A percentile compares a stretch with the other conserved stretches of the same genome.
Evolutionary conservation across 1,140 invertebrate species (phyloP).

Genomic region (Trigoniulus corallinus): DNA sequence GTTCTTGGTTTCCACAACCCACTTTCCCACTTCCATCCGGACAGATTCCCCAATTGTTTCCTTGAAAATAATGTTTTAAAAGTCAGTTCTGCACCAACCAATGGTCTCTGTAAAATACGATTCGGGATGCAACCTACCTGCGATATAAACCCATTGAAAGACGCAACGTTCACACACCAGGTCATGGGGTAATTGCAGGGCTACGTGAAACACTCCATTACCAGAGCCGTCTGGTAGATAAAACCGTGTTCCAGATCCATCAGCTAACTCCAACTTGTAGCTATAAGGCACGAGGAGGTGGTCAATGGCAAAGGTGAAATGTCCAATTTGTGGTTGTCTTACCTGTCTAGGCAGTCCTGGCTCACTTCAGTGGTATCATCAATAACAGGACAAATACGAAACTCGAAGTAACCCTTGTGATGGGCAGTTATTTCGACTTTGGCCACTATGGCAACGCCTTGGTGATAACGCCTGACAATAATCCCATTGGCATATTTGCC

Average conservation of each 20-base stretch:
- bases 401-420: conserved; percentile 68
- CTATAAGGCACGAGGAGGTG: conserved; percentile 23
- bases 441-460: conserved; percentile 39
- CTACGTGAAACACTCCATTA: conserved; percentile 53
- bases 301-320: no score
- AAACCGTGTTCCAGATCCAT: conserved; percentile 30
- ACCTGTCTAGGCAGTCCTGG: conserved; percentile 66
- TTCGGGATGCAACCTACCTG: no score
- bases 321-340: conserved; percentile 5
- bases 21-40: conserved; percentile 10
- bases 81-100: background rate
- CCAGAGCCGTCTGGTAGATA: conserved; percentile 42
- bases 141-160: conserved; percentile 45
- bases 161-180: conserved; percentile 43
- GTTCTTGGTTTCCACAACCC: conserved; percentile 15
- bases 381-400: conserved; percentile 69
- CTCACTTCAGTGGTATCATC: conserved; percentile 54
- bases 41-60: conserved; percentile 16
- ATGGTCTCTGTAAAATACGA: background rate
- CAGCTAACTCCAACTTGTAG: conserved; percentile 44
- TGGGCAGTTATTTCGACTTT: conserved; percentile 78
- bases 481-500: conserved; percentile 23
- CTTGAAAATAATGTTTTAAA: no score
- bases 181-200: conserved; percentile 55
- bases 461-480: conserved; percentile 19